Evolutionary conservation across 2,888 invertebrate species (phyloP).

Genomic region (Cryptus viduatorius): DNA sequence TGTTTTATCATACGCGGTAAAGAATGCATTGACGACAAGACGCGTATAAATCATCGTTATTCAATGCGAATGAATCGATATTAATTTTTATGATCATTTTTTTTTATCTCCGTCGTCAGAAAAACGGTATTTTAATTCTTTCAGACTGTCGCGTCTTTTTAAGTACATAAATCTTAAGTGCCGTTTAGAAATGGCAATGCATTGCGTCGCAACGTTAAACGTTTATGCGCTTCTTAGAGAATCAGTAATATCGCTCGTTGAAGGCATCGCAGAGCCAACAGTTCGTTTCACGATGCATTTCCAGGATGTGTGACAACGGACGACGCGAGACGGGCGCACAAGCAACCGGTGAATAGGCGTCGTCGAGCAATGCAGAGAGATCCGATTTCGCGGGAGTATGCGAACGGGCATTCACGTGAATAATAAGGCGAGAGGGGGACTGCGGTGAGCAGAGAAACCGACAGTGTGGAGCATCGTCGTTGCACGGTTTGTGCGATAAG

Average conservation of each 20-base stretch:
- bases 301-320: background rate
- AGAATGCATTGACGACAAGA: no score
- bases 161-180: no score
- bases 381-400: conserved; percentile 64
- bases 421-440: conserved; percentile 57
- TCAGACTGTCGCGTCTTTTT: no score
- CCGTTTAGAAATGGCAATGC: no score
- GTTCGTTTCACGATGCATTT: background rate
- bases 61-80: no score
- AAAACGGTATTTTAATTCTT: no score
- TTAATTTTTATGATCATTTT: no score
- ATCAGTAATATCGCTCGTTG: background rate
- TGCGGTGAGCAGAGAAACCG: conserved; percentile 16
- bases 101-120: no score
- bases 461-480: conserved; percentile 39
- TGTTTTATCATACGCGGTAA: no score
- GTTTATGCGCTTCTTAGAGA: background rate
- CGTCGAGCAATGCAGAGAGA: conserved; percentile 51
- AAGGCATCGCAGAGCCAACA: background rate
- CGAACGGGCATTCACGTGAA: conserved; percentile 58
- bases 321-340: conserved; percentile 25
- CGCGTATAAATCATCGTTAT: no score
- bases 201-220: no score
- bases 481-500: conserved; percentile 62
- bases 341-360: conserved; percentile 45